Evolutionary conservation across 2,888 invertebrate genomes (phyloP).

Genomic region (Archips xylosteana): DNA sequence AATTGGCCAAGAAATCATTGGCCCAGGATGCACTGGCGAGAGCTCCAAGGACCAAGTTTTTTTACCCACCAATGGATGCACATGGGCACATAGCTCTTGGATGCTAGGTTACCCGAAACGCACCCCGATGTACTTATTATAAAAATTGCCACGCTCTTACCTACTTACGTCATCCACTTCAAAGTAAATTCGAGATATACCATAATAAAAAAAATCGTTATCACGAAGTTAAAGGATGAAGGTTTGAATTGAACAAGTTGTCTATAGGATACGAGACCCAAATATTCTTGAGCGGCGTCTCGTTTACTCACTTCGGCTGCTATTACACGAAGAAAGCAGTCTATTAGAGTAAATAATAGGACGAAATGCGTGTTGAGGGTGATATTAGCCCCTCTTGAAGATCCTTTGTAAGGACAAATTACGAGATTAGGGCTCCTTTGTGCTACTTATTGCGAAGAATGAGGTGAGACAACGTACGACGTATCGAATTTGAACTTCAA

Average conservation of each 20-base stretch:
- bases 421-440: constrained; percentile 44
- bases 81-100: too few species aligned
- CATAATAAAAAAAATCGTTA: too few species aligned
- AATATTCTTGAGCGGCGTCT: constrained; percentile 19
- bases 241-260: constrained; percentile 11
- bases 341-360: constrained; percentile 44
- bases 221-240: neutral
- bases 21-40: too few species aligned
- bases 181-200: too few species aligned
- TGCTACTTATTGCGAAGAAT: constrained; percentile 39
- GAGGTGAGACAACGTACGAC: constrained; percentile 29
- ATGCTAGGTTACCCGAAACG: too few species aligned
- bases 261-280: neutral
- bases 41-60: too few species aligned
- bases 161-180: too few species aligned
- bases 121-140: too few species aligned
- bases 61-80: too few species aligned
- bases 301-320: constrained; percentile 22
- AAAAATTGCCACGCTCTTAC: too few species aligned
- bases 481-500: constrained; percentile 10
- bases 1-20: too few species aligned
- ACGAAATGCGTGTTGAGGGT: constrained; percentile 43
- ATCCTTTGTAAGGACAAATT: constrained; percentile 46
- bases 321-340: constrained; percentile 42
- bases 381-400: constrained; percentile 44